A percentile compares a stretch with the other conserved stretches of the same genome.
Evolutionary conservation across 2,888 invertebrate genomes (phyloP).

Genomic region (Epinotia bilunana): DNA sequence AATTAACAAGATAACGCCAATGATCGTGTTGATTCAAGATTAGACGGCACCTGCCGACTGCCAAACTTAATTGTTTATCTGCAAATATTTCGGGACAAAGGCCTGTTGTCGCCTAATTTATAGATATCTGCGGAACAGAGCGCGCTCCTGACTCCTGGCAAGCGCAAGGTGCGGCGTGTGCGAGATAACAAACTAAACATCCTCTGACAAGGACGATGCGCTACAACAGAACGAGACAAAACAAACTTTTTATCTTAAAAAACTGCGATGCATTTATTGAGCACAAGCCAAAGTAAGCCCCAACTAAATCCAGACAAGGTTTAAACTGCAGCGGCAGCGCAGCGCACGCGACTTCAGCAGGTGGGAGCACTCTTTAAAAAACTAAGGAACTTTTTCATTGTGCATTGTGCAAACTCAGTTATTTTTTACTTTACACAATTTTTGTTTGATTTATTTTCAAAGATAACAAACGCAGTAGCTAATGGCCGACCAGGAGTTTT

Average conservation of each 20-base stretch:
- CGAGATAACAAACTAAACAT: conserved; percentile 81
- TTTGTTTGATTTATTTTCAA: conserved; percentile 51
- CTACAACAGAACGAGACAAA: conserved; percentile 67
- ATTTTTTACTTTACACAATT: conserved; percentile 57
- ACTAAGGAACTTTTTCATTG: conserved; percentile 73
- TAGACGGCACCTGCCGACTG: conserved; percentile 73
- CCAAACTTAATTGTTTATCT: conserved; percentile 72
- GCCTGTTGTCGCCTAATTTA: conserved; percentile 75
- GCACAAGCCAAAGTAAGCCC: conserved; percentile 47
- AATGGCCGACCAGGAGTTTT: conserved; percentile 20
- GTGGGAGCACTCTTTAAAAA: conserved; percentile 79
- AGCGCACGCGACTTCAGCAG: conserved; percentile 82
- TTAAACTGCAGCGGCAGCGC: conserved; percentile 43
- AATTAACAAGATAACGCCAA: conserved; percentile 67
- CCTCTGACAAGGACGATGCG: conserved; percentile 74
- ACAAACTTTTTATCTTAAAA: conserved; percentile 73
- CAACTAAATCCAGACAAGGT: conserved; percentile 49
- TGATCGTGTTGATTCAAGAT: conserved; percentile 69
- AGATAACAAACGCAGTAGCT: conserved; percentile 44
- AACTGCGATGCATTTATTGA: conserved; percentile 57
- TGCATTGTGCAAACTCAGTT: conserved; percentile 67
- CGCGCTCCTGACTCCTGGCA: conserved; percentile 60
- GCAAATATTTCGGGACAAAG: conserved; percentile 73
- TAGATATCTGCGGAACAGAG: conserved; percentile 65
- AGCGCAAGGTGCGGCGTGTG: conserved; percentile 80